Evolutionary conservation across 2,113 vertebrate species (phyloP), one percentile per base, ranked within the genome.

Genomic region (Heloderma charlesbogerti): DNA sequence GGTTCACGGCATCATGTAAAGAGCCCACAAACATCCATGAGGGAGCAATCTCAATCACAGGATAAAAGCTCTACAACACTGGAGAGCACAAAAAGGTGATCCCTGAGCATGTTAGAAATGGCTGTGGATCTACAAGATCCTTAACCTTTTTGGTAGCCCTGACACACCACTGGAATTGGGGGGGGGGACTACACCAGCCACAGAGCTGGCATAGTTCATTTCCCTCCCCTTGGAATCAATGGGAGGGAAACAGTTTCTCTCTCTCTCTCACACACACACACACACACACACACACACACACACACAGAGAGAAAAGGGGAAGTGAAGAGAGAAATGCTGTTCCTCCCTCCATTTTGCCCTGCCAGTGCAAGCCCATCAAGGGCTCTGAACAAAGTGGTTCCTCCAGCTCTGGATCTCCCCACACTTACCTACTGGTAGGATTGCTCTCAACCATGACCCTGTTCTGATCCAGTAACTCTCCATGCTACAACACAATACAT

Each of bases 381-480:
- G 27, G 3, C 25, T 79, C 48, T 48, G 43, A 79, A 48, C 48
- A 79, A 79, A 12, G 29, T 29, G 60, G 16, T 54, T 29, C 13
- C 15, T 80, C 15, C 16, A 80, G 18, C 15, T 54, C 34, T 51
- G 48, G 78, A 34, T 80, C 45, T 80, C 48, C 22, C 20, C 60
- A 63, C 3, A 54, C 48, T 4, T 20, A 3, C 54, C 22, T 5
- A 60, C 51, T 27, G 37, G 20, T 40, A 83, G 20, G 60, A 37
- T 12, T 83, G 18, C 54, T 83, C 81, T 83, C 34, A 8, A n/a
- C 57, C 22, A 93, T 60, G 63, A 89, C 45, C 25, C 8, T 31
- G 67, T 48, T 51, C 7, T 74, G 34, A 91, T 40, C 78, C 7
- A 84, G 34, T 74, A 84, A 90, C 84, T 69, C 20, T 74, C 89